Conservation (phyloP, 2,888 invertebrate species). For the Allygus modestus region DNA sequence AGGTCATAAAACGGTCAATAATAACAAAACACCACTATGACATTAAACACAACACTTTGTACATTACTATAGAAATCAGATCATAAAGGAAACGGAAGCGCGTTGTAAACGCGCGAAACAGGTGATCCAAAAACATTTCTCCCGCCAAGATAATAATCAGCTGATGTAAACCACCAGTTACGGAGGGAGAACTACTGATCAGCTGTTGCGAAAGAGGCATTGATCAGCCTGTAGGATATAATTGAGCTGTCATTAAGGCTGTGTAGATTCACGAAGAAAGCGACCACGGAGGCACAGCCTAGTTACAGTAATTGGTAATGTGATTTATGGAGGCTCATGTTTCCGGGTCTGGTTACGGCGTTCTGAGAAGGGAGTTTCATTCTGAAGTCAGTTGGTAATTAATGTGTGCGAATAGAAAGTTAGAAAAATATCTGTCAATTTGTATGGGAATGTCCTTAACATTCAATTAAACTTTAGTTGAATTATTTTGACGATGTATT, state of each 20-base stretch:
- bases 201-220: constrained; percentile 11
- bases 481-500: too few species aligned
- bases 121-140: not conserved
- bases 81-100: not conserved
- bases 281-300: not conserved
- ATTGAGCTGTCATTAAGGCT: constrained; percentile 31
- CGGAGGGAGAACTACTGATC: not conserved
- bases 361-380: not conserved
- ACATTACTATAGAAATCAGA: not conserved
- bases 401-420: too few species aligned
- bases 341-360: not conserved
- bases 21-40: too few species aligned
- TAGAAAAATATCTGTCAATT: too few species aligned
- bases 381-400: not conserved
- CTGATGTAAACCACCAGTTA: constrained; percentile 33
- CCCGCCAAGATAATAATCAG: constrained; percentile 18
- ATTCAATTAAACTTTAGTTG: too few species aligned
- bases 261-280: constrained; percentile 2
- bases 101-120: not conserved
- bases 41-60: not conserved
- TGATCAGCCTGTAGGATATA: constrained; percentile 31
- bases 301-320: constrained; percentile 16
- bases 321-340: not conserved
- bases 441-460: too few species aligned
- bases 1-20: too few species aligned